Base-by-base conservation (phyloP, 2,797 vertebrate genomes). In the Rhinatrema bivittatum region DNA sequence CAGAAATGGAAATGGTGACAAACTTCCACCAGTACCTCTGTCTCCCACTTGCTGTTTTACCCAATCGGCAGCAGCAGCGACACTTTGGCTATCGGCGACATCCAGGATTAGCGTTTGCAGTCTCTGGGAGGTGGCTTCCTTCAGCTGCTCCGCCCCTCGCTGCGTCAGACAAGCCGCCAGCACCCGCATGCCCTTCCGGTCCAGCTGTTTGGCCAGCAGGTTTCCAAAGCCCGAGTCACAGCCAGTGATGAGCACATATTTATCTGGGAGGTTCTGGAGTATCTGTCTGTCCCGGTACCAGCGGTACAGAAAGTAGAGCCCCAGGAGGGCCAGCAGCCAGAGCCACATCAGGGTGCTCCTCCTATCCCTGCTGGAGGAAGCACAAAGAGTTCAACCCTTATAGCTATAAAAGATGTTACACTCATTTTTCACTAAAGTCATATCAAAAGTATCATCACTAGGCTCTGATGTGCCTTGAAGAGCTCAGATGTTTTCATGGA, bases 141-240 rank as follows among this genome's bases (percentile, higher is more conserved):
- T 72, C 53, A 79, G 67, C 16, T 20, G 10, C 4, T 79, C 59
- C 0, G 87, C 89, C 2, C 83, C 89, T 46, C 87, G 81, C 51
- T 89, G 82, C 3, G 88, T 89, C 27, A 91, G 58, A 40, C 91
- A 94, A 19, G 84, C 82, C 1, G 91, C 91, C 42, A 94, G 54
- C 30, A 93, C 90, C 1, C 10, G 56, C 72, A 92, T 87, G 14
- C 89, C 89, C 39, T 59, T 76, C 0, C 74, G 65, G 30, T 91
- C 87, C 4, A 94, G 75, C 27, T 77, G 79, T 56, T 55, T 84
- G 32, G 91, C 91, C 35, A 93, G 53, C 40, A 85, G 72, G 56
- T 89, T 86, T 22, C 91, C 91, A 3, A 94, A 95, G 10, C 74
- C 72, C 0, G 65, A 57, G 32, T 70, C 69, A 25, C 70, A 74